Evolutionary conservation across 2,113 vertebrate species (phyloP).

Genomic region (Paedocypris sp.): DNA sequence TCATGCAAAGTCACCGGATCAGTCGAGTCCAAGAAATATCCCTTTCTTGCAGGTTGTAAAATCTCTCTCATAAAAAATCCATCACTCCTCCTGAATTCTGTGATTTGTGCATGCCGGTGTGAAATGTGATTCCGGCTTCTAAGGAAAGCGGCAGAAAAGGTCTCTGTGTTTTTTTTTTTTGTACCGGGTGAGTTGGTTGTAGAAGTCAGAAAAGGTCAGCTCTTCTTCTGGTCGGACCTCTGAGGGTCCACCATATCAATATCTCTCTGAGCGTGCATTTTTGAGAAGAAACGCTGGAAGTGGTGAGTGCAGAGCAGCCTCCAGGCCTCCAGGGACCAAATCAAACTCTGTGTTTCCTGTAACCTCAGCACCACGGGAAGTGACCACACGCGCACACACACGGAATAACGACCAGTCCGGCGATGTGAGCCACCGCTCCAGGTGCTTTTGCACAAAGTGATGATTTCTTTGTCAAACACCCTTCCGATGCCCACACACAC

Average conservation of each 20-base stretch:
- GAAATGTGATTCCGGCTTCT: constrained; percentile 16
- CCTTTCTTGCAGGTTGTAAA: no score
- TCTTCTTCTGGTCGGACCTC: constrained; percentile 27
- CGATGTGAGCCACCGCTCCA: constrained; percentile 30
- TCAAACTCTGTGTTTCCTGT: constrained; percentile 35
- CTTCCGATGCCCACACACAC: constrained; percentile 44
- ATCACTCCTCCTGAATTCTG: constrained; percentile 4
- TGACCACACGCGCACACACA: constrained; percentile 21
- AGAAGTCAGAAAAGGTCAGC: constrained; percentile 33
- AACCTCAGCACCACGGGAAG: constrained; percentile 39
- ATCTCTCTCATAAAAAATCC: neutral
- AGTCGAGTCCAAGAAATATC: neutral
- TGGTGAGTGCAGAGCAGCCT: constrained; percentile 32
- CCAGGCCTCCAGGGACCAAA: constrained; percentile 27
- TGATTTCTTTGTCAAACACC: constrained; percentile 65
- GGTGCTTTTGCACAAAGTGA: constrained; percentile 45
- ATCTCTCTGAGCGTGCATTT: constrained; percentile 26
- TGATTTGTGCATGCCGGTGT: constrained; percentile 5
- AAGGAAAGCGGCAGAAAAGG: constrained; percentile 8
- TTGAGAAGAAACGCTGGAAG: constrained; percentile 35
- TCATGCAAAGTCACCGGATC: no score
- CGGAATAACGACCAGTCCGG: constrained; percentile 24
- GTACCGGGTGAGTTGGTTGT: neutral
- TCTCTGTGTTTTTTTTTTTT: no score
- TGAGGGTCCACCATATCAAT: constrained; percentile 29